These are phyloP conservation scores for Datnioides undecimradiatus DNA, from an alignment of 2,113 vertebrate genomes.

Conservation along the genomic window DNA sequence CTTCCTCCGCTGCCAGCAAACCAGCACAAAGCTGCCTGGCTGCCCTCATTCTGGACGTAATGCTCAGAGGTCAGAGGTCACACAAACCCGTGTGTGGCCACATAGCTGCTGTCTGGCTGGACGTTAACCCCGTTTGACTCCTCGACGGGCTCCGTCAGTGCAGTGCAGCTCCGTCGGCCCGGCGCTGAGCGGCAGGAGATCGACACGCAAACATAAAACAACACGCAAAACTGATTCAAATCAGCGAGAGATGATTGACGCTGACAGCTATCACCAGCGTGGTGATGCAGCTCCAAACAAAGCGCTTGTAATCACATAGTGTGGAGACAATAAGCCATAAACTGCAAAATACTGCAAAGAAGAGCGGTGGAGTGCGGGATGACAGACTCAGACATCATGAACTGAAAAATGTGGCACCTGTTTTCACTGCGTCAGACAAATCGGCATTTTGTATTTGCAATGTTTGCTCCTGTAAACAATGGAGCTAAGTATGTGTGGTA, in stretches of 20 bases:
- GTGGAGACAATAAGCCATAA: too few species aligned
- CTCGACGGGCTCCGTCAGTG: too few species aligned
- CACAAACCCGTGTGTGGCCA: conserved; percentile 39
- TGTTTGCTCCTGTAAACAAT: too few species aligned
- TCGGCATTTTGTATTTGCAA: too few species aligned
- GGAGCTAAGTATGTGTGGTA: too few species aligned
- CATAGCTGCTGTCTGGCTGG: conserved; percentile 32
- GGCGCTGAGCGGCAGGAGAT: background rate
- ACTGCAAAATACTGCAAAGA: background rate
- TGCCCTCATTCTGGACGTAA: conserved; percentile 44
- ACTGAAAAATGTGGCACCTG: too few species aligned
- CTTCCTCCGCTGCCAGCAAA: conserved; percentile 44
- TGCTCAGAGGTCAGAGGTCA: conserved; percentile 57
- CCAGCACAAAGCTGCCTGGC: conserved; percentile 40
- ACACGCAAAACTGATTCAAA: background rate
- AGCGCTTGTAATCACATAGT: too few species aligned
- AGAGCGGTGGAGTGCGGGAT: too few species aligned
- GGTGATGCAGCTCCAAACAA: too few species aligned
- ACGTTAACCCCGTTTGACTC: conserved; percentile 57
- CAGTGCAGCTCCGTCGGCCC: too few species aligned
- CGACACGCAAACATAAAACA: background rate
- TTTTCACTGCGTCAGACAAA: too few species aligned
- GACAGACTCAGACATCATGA: too few species aligned
- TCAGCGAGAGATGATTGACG: background rate
- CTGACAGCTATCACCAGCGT: background rate